These are phyloP conservation scores for Symphodus melops DNA, from an alignment of 2,113 vertebrate species.

Conservation along the genomic window DNA sequence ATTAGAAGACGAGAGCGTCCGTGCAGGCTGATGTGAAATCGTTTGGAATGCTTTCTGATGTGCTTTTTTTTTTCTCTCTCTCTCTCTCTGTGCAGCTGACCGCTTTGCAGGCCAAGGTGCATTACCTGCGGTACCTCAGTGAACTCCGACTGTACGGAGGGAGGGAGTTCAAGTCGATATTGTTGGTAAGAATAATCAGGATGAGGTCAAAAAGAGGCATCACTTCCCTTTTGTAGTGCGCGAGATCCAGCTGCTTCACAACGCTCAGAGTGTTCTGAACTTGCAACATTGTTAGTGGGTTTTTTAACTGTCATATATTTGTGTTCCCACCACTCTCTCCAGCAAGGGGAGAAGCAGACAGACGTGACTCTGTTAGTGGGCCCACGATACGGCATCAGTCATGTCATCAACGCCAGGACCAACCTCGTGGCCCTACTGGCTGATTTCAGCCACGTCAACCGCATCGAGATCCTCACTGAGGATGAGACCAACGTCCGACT, in stretches of 20 bases:
- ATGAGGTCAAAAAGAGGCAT: too few species aligned
- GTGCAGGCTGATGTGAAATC: constrained; percentile 21
- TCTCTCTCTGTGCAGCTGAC: constrained; percentile 85
- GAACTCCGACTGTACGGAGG: constrained; percentile 95
- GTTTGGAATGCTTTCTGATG: constrained; percentile 30
- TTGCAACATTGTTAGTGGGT: too few species aligned
- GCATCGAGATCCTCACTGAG: constrained; percentile 97
- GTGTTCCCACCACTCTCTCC: not conserved
- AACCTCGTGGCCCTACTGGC: constrained; percentile 95
- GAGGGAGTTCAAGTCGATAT: constrained; percentile 92
- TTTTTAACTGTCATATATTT: not conserved
- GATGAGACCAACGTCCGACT: constrained; percentile 92
- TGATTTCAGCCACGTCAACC: constrained; percentile 97
- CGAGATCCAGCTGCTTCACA: too few species aligned
- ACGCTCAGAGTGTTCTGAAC: not conserved
- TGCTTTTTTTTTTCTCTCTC: constrained; percentile 22
- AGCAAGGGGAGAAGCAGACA: constrained; percentile 96
- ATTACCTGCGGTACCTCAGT: constrained; percentile 98
- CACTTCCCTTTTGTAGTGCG: too few species aligned
- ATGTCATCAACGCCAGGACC: constrained; percentile 95
- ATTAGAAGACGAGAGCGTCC: constrained; percentile 26
- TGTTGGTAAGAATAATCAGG: constrained; percentile 86
- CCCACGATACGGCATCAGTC: constrained; percentile 95
- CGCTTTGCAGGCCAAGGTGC: constrained; percentile 96
- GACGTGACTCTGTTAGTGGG: constrained; percentile 94